These are phyloP conservation scores for Ormyrus nitidulus DNA, from an alignment of 2,888 invertebrate genomes.

Conservation along the genomic window DNA sequence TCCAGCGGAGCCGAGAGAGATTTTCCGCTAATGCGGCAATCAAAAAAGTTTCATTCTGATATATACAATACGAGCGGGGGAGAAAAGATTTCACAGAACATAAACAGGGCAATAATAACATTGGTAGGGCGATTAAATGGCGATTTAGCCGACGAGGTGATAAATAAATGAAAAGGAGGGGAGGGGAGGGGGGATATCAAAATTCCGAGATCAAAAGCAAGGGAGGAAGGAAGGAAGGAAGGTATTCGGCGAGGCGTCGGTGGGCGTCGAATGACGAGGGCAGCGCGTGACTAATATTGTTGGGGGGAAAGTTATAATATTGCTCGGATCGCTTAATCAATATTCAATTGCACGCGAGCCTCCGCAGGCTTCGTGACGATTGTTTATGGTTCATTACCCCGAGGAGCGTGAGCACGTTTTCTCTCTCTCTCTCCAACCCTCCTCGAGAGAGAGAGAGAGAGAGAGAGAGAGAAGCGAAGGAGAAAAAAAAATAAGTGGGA, in stretches of 20 bases:
- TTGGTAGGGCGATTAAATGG: conserved; percentile 6
- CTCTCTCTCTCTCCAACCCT: not conserved
- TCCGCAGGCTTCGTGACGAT: conserved; percentile 15
- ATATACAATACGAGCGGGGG: not conserved
- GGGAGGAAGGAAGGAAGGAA: not conserved
- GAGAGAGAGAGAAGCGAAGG: not conserved
- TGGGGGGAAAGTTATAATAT: conserved; percentile 25
- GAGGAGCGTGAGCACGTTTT: not conserved
- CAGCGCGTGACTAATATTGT: conserved; percentile 35
- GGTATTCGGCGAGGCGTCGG: too few species aligned
- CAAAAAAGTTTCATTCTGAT: too few species aligned
- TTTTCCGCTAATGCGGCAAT: too few species aligned
- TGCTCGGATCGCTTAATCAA: conserved; percentile 36
- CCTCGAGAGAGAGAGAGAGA: not conserved
- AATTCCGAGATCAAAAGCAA: not conserved
- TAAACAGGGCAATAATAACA: not conserved
- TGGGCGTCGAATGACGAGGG: not conserved
- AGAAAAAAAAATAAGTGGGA: not conserved
- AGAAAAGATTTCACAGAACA: not conserved
- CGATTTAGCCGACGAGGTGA: not conserved
- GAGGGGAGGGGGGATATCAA: too few species aligned
- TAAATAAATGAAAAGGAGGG: not conserved
- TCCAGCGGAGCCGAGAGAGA: too few species aligned
- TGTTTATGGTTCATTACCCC: conserved; percentile 42
- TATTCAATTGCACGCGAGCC: conserved; percentile 47